Evolutionary conservation across 64 coral and sea anemone species (phyloP), one percentile per base, ranked within the genome.

Genomic region (Trachythela sp.): DNA sequence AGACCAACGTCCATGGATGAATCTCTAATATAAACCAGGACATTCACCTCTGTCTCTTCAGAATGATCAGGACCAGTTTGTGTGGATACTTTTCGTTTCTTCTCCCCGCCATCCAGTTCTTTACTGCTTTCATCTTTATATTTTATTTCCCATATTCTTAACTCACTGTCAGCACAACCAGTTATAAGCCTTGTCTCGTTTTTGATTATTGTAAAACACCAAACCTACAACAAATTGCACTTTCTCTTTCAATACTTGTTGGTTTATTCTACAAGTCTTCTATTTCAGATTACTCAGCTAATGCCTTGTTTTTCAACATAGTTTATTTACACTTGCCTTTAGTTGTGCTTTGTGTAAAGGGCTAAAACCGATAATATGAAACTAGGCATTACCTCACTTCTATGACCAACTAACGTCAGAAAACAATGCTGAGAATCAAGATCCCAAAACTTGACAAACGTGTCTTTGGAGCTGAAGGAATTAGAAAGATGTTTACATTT

Each of bases 371-470:
- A 3, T 45, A n/a, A n/a, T n/a, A n/a, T n/a, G n/a, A n/a, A n/a
- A n/a, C 42, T 45, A 6, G 50, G 27, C 27, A 70, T 68, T 86
- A 98, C 95, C 93, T 98, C 95, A 91, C 95, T 98, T 60, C 95
- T 86, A 48, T 98, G 95, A 50, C 95, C 95, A 89, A 98, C 93
- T 40, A 98, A 90, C 5, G 95, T 98, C 54, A 94, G 88, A 89
- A 98, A 98, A 51, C 95, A 98, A 80, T 98, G 95, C 34, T 98
- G 95, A 36, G 95, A 94, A 43, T 98, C 95, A 34, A 98, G 91
- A 83, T 98, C 95, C 95, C 95, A 98, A 40, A 98, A 94, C 89
- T 98, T 98, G 14, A 98, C 93, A 92, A 98, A 91, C 33, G 90
- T 98, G 45, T 98, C 95, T 87, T 98, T 98, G 17, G 95, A 98